Evolutionary conservation across 37 sponge, comb jelly and placozoan genomes (phyloP), one percentile per base, ranked within the genome.

Genomic region (Hormiphora californensis): DNA sequence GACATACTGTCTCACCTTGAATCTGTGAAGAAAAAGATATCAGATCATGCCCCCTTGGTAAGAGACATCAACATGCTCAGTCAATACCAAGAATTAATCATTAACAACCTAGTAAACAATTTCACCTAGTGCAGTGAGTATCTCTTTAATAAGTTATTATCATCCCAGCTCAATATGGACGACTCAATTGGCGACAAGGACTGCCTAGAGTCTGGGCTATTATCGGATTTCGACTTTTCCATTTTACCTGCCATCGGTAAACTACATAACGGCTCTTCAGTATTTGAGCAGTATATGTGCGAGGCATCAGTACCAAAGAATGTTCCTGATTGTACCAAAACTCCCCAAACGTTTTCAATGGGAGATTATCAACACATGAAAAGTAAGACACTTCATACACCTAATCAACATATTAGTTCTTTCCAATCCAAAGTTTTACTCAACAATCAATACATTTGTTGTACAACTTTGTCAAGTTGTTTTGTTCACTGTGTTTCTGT

Each of bases 181-280:
- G 81, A 41, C 5, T 23, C 4, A 39, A 28, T n/a, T 39, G 81
- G 35, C 8, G 81, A 73, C 40, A 73, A 73, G 12, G 81, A 73
- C 81, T 73, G 81, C 25, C 81, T 73, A 39, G 81, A 73, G 46
- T 73, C 81, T 27, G 81, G 81, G 21, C 81, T 73, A 22, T 46
- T 73, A 1, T 73, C 81, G 5, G 81, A 73, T 28, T 73, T 73
- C 23, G 81, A 73, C 81, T 73, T 73, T 21, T 73, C 81, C 5
- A 73, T 73, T 19, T 40, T 73, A 9, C 81, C 81, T n/a, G 81
- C 81, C 5, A 4, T 73, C 1, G 81, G 43, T 4, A 33, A 36
- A 46, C 28, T 43, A 7, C 43, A 43, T 73, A 28, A 73, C 17
- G 81, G 81, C 1, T 36, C 40, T 30, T 36, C 81, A 0, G 19